These are phyloP conservation scores for Entelurus aequoreus DNA, from an alignment of 2,113 vertebrate species.

Conservation along the genomic window DNA sequence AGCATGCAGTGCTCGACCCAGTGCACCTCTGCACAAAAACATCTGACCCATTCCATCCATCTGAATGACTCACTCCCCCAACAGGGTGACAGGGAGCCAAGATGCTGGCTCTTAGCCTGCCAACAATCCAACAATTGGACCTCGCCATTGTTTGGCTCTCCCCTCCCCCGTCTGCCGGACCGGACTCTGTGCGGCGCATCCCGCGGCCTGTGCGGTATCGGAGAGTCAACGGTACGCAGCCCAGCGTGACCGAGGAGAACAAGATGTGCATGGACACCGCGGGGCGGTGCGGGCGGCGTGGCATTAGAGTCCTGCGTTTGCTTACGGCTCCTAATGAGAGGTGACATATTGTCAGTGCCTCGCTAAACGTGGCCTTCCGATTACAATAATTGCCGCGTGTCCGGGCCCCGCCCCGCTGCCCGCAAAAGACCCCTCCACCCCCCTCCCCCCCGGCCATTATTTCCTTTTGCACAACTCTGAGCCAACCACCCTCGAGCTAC, in stretches of 20 bases:
- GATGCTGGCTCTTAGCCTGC: conserved; percentile 24
- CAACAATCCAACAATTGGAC: conserved; percentile 28
- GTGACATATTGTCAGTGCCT: conserved; percentile 75
- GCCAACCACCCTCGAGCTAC: conserved; percentile 1
- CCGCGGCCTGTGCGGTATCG: conserved; percentile 53
- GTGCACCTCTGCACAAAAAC: conserved; percentile 22
- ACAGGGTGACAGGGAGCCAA: conserved; percentile 21
- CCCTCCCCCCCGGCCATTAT: conserved; percentile 9
- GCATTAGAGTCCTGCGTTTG: conserved; percentile 65
- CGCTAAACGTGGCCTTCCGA: conserved; percentile 69
- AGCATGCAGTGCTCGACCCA: not conserved
- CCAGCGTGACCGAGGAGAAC: conserved; percentile 47
- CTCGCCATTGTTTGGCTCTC: conserved; percentile 37
- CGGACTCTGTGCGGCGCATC: conserved; percentile 48
- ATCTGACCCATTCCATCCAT: conserved; percentile 35
- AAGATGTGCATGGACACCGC: conserved; percentile 64
- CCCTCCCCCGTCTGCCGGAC: conserved; percentile 2
- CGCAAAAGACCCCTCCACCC: conserved; percentile 1
- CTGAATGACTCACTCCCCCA: conserved; percentile 28
- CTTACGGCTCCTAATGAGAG: conserved; percentile 71
- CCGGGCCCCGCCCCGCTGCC: conserved; percentile 27
- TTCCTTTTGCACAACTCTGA: conserved; percentile 6
- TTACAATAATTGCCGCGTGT: conserved; percentile 73
- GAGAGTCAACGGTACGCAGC: conserved; percentile 60
- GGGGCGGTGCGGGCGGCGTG: conserved; percentile 55